These are phyloP conservation scores for Polydesmus complanatus DNA, from an alignment of 2,888 invertebrate species.

Conservation along the genomic window DNA sequence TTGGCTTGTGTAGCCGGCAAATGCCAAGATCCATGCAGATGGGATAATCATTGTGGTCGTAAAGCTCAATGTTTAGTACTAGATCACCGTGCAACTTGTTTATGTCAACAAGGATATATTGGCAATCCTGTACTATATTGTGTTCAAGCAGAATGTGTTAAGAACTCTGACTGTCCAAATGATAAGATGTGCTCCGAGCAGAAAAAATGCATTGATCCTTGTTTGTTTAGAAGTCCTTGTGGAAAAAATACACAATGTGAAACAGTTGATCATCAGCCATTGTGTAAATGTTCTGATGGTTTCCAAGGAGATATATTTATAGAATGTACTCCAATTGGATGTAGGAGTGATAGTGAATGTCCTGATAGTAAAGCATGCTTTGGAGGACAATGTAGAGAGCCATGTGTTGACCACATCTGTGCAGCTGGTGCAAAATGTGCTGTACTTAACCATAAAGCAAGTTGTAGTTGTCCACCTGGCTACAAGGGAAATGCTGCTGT, in stretches of 20 bases:
- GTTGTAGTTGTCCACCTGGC: constrained; percentile 23
- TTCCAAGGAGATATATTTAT: constrained; percentile 15
- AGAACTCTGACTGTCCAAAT: constrained; percentile 38
- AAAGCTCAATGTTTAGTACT: constrained; percentile 27
- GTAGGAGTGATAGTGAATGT: constrained; percentile 59
- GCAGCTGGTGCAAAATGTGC: constrained; percentile 36
- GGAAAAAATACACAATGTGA: constrained; percentile 42
- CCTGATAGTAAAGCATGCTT: constrained; percentile 19
- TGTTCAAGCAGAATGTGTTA: constrained; percentile 19
- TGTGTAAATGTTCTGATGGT: constrained; percentile 60
- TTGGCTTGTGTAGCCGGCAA: constrained; percentile 20
- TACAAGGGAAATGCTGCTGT: constrained; percentile 20
- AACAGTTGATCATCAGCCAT: constrained; percentile 48
- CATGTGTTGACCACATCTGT: constrained; percentile 20
- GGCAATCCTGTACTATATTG: constrained; percentile 30
- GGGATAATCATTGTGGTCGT: constrained; percentile 43
- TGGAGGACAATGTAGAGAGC: constrained; percentile 20
- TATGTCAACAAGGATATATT: constrained; percentile 28
- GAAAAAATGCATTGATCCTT: constrained; percentile 17
- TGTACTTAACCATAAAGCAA: constrained; percentile 21
- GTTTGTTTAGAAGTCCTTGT: constrained; percentile 16
- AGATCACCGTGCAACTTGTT: constrained; percentile 28
- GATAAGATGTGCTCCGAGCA: constrained; percentile 43
- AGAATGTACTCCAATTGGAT: constrained; percentile 47
- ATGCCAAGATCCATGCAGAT: constrained; percentile 18